Conservation (phyloP, 2,888 invertebrate species). For the Epistrophe eligans region DNA sequence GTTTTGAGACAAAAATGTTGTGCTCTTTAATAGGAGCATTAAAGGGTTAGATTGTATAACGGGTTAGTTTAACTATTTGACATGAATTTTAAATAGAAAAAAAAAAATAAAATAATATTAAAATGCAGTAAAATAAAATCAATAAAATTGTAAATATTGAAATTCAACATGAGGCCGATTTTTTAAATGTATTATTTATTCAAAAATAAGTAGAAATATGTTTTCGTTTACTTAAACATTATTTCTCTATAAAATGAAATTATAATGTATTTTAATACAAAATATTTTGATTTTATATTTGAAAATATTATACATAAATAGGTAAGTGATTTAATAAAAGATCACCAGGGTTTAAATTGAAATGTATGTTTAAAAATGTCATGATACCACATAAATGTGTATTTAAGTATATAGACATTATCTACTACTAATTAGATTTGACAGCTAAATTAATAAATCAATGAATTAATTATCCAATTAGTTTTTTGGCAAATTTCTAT, state of each 20-base stretch:
- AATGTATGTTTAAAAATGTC: not conserved
- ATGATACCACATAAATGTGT: not conserved
- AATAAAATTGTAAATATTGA: not conserved
- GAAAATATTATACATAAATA: no score
- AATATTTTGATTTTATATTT: no score
- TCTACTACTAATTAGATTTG: not conserved
- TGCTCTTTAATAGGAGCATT: conserved; percentile 3
- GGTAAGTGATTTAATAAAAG: not conserved
- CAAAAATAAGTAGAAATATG: not conserved
- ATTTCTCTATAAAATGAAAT: not conserved
- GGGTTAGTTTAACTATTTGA: not conserved
- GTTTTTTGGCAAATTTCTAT: not conserved
- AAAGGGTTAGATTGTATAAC: conserved; percentile 1
- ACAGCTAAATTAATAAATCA: conserved; percentile 6
- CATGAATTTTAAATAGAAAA: conserved; percentile 6
- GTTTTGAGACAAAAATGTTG: conserved; percentile 23
- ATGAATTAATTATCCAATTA: conserved; percentile 16
- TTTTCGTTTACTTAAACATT: not conserved
- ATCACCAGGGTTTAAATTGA: not conserved
- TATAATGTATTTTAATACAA: not conserved
- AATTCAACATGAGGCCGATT: not conserved
- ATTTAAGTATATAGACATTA: not conserved
- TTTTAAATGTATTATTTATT: not conserved
- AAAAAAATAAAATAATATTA: conserved; percentile 8
- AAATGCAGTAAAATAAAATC: conserved; percentile 24